These are phyloP conservation scores for Lepidurus couesii DNA, from an alignment of 1,140 invertebrate species.

Conservation along the genomic window DNA sequence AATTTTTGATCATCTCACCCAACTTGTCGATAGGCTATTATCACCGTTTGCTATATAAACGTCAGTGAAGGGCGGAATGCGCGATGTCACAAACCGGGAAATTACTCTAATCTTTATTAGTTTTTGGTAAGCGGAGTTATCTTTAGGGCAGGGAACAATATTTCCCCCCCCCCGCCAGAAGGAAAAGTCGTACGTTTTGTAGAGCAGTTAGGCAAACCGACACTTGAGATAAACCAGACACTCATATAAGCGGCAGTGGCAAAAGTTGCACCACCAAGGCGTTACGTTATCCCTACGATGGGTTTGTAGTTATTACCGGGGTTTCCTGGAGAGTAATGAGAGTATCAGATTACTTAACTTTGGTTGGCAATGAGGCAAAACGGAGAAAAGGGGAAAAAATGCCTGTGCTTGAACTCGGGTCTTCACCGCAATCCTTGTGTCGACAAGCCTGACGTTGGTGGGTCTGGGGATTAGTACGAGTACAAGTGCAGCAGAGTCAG, in stretches of 20 bases:
- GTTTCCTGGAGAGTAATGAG: background rate
- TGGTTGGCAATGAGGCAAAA: background rate
- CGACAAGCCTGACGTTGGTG: slow-evolving; percentile 2
- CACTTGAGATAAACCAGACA: slow-evolving; percentile 4
- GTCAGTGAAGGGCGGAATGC: too few species aligned
- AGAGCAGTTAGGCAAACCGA: background rate
- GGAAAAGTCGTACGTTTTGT: background rate
- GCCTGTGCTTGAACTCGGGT: background rate
- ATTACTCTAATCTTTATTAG: too few species aligned
- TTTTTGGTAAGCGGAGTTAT: too few species aligned
- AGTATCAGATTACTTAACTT: background rate
- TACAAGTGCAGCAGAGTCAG: background rate
- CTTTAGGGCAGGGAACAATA: too few species aligned
- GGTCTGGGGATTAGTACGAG: background rate
- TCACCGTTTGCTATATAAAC: too few species aligned
- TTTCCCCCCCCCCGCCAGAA: background rate
- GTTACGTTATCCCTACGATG: background rate
- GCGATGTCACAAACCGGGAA: too few species aligned
- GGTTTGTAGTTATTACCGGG: background rate
- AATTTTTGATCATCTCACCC: too few species aligned
- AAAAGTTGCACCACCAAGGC: slow-evolving; percentile 5
- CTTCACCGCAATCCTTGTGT: background rate
- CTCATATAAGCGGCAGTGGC: slow-evolving; percentile 2
- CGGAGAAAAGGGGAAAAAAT: background rate
- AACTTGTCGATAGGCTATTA: too few species aligned